Percentiles rank a stretch among this genome's conserved stretches.
Conservation (phyloP, 2,113 vertebrate genomes). For the Oxyruncus cristatus region DNA sequence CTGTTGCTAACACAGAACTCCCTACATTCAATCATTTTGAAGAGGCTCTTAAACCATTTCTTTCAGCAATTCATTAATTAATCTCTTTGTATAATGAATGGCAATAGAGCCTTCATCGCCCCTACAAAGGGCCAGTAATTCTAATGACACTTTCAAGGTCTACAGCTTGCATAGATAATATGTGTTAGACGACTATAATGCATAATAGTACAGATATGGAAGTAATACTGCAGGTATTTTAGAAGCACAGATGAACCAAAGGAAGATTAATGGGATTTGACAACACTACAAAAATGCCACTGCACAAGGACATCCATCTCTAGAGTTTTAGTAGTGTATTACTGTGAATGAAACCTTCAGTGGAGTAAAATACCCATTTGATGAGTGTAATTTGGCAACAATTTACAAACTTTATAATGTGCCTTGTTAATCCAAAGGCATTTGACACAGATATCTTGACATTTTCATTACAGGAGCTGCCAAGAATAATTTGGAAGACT, state of each 20-base stretch:
- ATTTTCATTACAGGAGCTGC: conserved; percentile 38
- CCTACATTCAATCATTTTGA: background rate
- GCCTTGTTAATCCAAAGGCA: background rate
- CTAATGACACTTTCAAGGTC: background rate
- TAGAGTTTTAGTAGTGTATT: background rate
- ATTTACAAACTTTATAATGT: background rate
- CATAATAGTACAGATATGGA: background rate
- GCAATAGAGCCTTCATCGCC: background rate
- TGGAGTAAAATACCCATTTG: background rate
- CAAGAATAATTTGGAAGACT: background rate
- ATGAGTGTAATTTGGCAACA: background rate
- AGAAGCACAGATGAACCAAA: background rate
- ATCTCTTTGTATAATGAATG: background rate
- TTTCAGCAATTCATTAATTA: background rate
- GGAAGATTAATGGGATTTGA: background rate
- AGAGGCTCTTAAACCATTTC: background rate
- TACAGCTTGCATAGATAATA: background rate
- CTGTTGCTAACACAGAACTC: background rate
- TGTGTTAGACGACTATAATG: background rate
- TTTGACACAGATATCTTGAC: background rate
- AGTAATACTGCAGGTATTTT: background rate
- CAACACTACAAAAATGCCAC: background rate
- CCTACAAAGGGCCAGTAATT: background rate
- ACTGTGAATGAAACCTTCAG: background rate
- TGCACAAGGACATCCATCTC: background rate